Evolutionary conservation across 2,113 vertebrate species (phyloP), one percentile per base, ranked within the genome.

Genomic region (Sardina pilchardus): DNA sequence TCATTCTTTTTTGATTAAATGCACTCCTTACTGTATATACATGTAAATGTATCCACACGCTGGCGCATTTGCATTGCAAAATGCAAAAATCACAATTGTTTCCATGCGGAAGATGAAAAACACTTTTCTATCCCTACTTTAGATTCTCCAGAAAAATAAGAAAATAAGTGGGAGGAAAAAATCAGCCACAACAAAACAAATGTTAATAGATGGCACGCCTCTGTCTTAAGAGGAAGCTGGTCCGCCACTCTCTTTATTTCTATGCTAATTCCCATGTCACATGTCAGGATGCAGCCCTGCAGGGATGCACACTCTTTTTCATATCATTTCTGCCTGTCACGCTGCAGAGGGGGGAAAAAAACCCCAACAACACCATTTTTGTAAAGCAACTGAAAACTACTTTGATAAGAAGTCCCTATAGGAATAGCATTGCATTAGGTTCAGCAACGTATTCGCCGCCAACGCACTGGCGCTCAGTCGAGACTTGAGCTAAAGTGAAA

Each of bases 191-290:
- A 47, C 83, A 71, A 83, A 63, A 85, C 82, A 78, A 85, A 89
- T 89, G 82, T 84, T 87, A 89, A 87, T 87, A 82, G 81, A 87
- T 85, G 82, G 83, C 86, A 85, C 83, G 48, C 44, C 30, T 83
- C 83, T 85, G 78, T 82, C 44, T 84, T 48, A 81, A 86, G 84
- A 89, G 82, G 83, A 91, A 86, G 47, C 85, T 26, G 6, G 45
- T 63, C 42, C 85, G 71, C 81, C 63, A 87, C 86, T 84, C 84
- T 91, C 89, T 89, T 93, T 93, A 93, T 93, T 93, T 93, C 87
- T 91, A 94, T 95, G 93, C 91, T 93, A 93, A 94, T 94, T 86
- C 82, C 3, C 53, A 45, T 83, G 34, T 59, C 84, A 75, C 88
- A 90, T 88, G 87, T 92, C 91, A 90, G 89, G 84, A 63, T 86